phyloP scores from a whole-genome alignment of 2,113 vertebrate genomes.

The Apteryx mantelli region DNA sequence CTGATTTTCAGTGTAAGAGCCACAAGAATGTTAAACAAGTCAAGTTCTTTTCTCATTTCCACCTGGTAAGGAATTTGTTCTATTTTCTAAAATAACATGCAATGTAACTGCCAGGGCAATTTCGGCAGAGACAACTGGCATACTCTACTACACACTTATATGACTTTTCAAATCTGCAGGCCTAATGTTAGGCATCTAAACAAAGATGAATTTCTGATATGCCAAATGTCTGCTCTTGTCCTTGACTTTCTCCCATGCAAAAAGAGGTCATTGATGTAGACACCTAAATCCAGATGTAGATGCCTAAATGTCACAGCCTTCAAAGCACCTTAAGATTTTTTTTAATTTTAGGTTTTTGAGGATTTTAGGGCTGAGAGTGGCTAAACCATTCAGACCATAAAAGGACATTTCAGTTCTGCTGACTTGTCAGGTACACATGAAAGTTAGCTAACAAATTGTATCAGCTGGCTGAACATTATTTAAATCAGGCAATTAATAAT shows the following conservation, averaged over 20 bases:
- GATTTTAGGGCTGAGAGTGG: not conserved
- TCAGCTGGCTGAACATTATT: not conserved
- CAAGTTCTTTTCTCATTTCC: not conserved
- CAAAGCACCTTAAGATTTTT: not conserved
- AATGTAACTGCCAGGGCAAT: accelerated
- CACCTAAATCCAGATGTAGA: not conserved
- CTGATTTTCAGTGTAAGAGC: not conserved
- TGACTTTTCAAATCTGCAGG: not conserved
- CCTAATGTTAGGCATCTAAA: not conserved
- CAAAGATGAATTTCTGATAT: not conserved
- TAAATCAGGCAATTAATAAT: not conserved
- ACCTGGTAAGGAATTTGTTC: not conserved
- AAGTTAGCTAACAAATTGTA: not conserved
- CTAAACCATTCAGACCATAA: not conserved
- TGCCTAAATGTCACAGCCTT: not conserved
- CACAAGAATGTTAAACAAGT: not conserved
- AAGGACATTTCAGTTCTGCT: not conserved
- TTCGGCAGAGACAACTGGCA: not conserved
- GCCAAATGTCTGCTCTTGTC: not conserved
- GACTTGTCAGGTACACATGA: not conserved
- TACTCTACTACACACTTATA: not conserved
- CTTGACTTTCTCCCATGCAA: not conserved
- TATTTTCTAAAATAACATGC: accelerated
- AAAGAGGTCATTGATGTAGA: not conserved
- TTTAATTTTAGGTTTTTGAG: not conserved